These are phyloP conservation scores for Hymenopus coronatus DNA, from an alignment of 2,888 invertebrate genomes.

Conservation along the genomic window DNA sequence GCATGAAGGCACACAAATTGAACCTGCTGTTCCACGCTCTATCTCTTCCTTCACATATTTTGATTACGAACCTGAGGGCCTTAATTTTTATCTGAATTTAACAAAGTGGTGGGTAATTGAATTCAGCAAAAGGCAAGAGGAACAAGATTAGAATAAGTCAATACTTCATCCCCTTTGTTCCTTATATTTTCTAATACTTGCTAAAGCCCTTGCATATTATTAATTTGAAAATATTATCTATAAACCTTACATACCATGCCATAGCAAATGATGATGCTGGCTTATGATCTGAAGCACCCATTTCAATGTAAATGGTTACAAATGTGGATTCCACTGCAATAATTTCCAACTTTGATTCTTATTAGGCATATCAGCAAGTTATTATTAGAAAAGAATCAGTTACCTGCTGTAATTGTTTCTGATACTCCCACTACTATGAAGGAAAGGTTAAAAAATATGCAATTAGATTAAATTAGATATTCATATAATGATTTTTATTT, in stretches of 20 bases:
- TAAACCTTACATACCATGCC: background rate
- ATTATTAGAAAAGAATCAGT: no score
- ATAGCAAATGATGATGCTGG: background rate
- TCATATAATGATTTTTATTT: no score
- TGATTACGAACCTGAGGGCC: slow-evolving; percentile 60
- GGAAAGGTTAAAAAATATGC: no score
- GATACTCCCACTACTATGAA: no score
- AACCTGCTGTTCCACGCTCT: slow-evolving; percentile 56
- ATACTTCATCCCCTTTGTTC: background rate
- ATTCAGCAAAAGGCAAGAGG: slow-evolving; percentile 46
- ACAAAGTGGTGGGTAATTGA: slow-evolving; percentile 60
- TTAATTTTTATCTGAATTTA: slow-evolving; percentile 61
- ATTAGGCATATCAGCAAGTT: no score
- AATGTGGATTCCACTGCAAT: background rate
- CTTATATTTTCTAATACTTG: background rate
- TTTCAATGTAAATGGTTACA: background rate
- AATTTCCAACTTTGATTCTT: no score
- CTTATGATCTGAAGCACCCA: background rate
- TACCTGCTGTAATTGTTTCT: no score
- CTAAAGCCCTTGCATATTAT: background rate
- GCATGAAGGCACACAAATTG: slow-evolving; percentile 74
- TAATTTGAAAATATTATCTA: background rate
- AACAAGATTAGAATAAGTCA: background rate
- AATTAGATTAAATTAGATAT: no score
- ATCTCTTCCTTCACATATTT: slow-evolving; percentile 49